phyloP scores from a whole-genome alignment of 2,888 invertebrate genomes.

The Eremobia ochroleuca region DNA sequence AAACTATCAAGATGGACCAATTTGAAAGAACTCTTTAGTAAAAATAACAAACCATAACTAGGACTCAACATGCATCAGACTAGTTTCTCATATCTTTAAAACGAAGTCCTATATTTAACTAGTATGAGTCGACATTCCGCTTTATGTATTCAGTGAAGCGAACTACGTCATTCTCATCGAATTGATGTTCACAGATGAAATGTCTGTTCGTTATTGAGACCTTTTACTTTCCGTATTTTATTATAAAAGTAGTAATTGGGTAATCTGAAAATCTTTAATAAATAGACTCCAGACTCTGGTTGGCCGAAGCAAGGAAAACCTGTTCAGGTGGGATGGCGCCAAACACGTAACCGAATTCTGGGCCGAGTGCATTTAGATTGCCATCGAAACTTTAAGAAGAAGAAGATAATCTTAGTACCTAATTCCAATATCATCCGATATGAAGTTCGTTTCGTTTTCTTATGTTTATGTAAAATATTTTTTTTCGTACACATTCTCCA shows the following conservation, averaged over 20 bases:
- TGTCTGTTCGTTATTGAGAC: neutral
- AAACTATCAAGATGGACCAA: neutral
- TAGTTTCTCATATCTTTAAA: constrained; percentile 4
- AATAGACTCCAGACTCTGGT: neutral
- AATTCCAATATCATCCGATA: neutral
- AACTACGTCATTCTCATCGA: constrained; percentile 12
- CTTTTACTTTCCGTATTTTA: neutral
- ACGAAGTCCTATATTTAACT: neutral
- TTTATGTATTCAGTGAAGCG: constrained; percentile 17
- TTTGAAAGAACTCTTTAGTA: neutral
- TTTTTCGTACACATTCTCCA: neutral
- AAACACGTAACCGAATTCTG: neutral
- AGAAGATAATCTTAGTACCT: too few species aligned
- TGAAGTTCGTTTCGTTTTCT: neutral
- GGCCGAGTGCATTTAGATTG: neutral
- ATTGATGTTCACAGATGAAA: neutral
- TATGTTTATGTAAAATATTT: too few species aligned
- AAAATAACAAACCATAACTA: neutral
- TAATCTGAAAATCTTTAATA: neutral
- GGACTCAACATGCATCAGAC: neutral
- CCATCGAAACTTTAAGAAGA: too few species aligned
- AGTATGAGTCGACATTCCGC: neutral
- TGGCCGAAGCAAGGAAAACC: neutral
- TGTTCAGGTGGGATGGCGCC: neutral
- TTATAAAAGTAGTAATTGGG: neutral